A percentile compares a stretch with the other conserved stretches of the same genome.
Conservation (phyloP, 1,140 invertebrate genomes). For the Scaptodrosophila lebanonensis region DNA sequence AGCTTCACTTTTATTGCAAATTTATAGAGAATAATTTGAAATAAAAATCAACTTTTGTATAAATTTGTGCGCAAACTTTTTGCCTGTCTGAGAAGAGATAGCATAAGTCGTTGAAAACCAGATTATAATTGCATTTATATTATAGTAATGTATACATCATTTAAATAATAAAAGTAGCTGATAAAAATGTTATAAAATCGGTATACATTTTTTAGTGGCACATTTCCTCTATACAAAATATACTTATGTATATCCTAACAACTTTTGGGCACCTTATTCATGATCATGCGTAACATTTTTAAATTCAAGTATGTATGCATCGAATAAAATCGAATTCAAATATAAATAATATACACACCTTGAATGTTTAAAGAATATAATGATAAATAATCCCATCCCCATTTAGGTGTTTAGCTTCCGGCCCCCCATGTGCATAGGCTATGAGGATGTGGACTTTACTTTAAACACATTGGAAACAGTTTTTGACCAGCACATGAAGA, state of each 20-base stretch:
- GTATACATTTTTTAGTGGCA: too few species aligned
- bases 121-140: too few species aligned
- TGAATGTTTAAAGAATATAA: neutral
- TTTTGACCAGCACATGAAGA: conserved; percentile 77
- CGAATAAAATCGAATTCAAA: too few species aligned
- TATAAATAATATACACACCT: neutral
- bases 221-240: conserved; percentile 2
- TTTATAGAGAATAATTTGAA: too few species aligned
- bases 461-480: conserved; percentile 80
- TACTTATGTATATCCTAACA: conserved; percentile 9
- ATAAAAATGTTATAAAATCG: too few species aligned
- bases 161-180: too few species aligned
- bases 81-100: too few species aligned
- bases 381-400: neutral
- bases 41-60: too few species aligned
- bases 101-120: too few species aligned
- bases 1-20: too few species aligned
- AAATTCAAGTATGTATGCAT: conserved; percentile 28
- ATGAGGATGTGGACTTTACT: conserved; percentile 89
- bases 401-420: conserved; percentile 93
- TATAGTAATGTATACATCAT: too few species aligned
- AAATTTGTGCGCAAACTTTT: too few species aligned
- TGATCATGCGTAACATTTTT: conserved; percentile 25
- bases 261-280: conserved; percentile 29
- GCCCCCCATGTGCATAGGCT: conserved; percentile 95